Conservation (phyloP, 2,797 vertebrate genomes). For the Melanotaenia trifasciata region DNA sequence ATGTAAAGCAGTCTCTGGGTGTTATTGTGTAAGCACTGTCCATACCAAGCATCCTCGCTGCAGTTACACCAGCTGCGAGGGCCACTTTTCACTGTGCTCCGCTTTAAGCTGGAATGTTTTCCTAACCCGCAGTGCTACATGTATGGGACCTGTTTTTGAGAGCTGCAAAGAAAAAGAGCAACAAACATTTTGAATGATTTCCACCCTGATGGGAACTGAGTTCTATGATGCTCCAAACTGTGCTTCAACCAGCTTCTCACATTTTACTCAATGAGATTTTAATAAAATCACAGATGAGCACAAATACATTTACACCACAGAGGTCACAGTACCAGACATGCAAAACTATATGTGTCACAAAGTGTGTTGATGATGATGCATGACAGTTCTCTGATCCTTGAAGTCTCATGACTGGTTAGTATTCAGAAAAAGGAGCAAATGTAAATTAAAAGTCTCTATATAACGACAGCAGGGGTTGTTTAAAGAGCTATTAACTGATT, state of each 20-base stretch:
- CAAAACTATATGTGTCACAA: background rate
- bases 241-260: too few species aligned
- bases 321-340: background rate
- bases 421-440: background rate
- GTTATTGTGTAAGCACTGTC: background rate
- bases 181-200: background rate
- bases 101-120: constrained; percentile 27
- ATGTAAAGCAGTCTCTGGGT: background rate
- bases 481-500: background rate
- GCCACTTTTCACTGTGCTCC: constrained; percentile 2
- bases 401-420: background rate
- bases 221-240: too few species aligned
- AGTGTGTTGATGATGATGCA: background rate
- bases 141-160: constrained; percentile 23
- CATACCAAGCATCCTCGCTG: background rate
- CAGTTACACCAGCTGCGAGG: background rate
- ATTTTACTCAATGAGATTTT: too few species aligned
- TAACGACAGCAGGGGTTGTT: background rate
- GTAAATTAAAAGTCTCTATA: background rate
- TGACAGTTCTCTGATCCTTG: background rate
- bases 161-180: constrained; percentile 20
- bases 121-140: constrained; percentile 15
- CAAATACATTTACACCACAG: too few species aligned
- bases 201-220: too few species aligned
- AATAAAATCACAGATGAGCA: too few species aligned